Evolutionary conservation across 2,113 vertebrate species (phyloP), one percentile per base, ranked within the genome.

Genomic region (Menidia beryllina): DNA sequence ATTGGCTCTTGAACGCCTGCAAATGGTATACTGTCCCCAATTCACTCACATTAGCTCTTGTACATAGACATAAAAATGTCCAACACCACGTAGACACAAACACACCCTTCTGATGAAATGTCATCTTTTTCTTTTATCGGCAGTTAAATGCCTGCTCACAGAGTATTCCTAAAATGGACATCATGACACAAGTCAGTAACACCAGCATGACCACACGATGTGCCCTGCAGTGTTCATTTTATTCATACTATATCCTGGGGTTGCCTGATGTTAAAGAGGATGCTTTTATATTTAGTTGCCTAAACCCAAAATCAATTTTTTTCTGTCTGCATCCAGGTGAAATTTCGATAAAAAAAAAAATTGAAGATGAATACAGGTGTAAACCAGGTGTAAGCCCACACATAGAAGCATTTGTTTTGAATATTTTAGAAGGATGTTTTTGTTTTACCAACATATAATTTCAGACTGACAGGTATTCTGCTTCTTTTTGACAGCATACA

Each of bases 1-100:
- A 91, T 85, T 78, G 71, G 81, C 48, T 67, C 83, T 88, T 87
- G 85, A 82, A 73, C 83, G 81, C 60, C 77, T 81, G 77, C 54
- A 80, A 70, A 79, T 80, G 65, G 87, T 89, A 88, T 81, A 79
- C 78, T 81, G 76, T 82, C 77, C 83, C 75, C 48, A 39, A 78
- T 77, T 83, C 73, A 82, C 59, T 53, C 57, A 48, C 43, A 68
- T 43, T 23, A 49, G 67, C 64, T 61, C 58, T 58, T 62, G 43
- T 75, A 80, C 52, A 57, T 34, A 65, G 30, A 80, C 17, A 60
- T 15, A 58, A 81, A n/a, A 11, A 1, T 48, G 26, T 3, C 60
- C 30, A 5, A 34, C 10, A 34, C 7, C 34, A 45, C 51, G 17
- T 13, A 45, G 25, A 41, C 52, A 20, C 51, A 43, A 56, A 51